A percentile compares a stretch with the other conserved stretches of the same genome.
phyloP scores from a whole-genome alignment of 2,888 invertebrate species.

The Idaea biselata region DNA sequence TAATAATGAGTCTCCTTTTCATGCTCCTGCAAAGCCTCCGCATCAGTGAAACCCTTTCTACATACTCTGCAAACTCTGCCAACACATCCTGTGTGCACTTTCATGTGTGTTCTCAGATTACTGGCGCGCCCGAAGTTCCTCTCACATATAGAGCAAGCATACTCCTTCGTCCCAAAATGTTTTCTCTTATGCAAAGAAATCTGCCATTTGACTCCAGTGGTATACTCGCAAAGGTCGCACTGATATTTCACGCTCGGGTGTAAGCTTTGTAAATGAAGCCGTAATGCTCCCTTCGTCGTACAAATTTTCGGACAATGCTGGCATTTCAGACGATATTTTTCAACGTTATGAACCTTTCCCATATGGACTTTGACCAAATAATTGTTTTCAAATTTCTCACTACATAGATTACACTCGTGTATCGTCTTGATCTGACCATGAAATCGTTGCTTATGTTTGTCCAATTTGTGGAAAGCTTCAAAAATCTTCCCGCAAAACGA shows the following conservation, averaged over 20 bases:
- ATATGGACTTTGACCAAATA: constrained; percentile 64
- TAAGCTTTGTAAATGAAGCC: constrained; percentile 72
- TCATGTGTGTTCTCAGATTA: constrained; percentile 62
- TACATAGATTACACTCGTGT: constrained; percentile 51
- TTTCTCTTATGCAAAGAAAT: constrained; percentile 67
- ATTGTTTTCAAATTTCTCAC: constrained; percentile 41
- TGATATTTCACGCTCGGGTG: constrained; percentile 59
- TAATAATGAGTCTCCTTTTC: constrained; percentile 46
- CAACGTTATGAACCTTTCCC: constrained; percentile 64
- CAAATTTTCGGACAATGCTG: constrained; percentile 66
- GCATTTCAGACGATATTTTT: constrained; percentile 58
- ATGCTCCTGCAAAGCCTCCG: constrained; percentile 46
- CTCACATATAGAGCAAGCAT: constrained; percentile 79
- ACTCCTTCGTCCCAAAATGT: constrained; percentile 72
- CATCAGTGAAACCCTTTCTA: constrained; percentile 48
- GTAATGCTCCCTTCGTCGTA: constrained; percentile 74
- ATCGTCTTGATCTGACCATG: constrained; percentile 48
- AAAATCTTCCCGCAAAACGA: constrained; percentile 69
- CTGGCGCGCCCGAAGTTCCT: constrained; percentile 78
- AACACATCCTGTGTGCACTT: constrained; percentile 54
- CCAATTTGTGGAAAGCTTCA: constrained; percentile 44
- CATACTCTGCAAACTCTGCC: constrained; percentile 61
- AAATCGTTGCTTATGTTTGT: constrained; percentile 49
- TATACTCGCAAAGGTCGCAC: constrained; percentile 63
- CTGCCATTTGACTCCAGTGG: constrained; percentile 56